phyloP scores from a whole-genome alignment of 2,888 invertebrate species.

The Coelinius sp. region DNA sequence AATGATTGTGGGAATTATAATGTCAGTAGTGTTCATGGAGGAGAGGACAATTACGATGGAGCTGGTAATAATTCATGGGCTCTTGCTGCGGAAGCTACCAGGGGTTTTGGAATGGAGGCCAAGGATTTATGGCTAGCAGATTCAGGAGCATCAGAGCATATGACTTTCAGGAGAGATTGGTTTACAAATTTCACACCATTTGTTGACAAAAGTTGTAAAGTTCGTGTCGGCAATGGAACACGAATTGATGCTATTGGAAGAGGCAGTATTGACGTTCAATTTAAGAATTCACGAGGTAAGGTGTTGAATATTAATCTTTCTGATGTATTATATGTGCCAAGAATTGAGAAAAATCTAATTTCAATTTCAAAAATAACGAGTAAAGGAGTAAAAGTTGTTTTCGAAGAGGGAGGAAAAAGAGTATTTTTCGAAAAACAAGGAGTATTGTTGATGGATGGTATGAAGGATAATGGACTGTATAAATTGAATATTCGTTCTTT shows the following conservation, averaged over 20 bases:
- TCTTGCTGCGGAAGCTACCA: too few species aligned
- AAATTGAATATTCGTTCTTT: conserved; percentile 49
- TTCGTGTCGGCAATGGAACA: conserved; percentile 34
- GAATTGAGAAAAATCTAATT: conserved; percentile 54
- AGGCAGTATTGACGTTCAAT: conserved; percentile 31
- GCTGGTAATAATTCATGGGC: too few species aligned
- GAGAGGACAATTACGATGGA: too few species aligned
- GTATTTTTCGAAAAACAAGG: conserved; percentile 5
- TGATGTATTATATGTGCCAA: conserved; percentile 54
- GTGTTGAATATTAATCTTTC: conserved; percentile 40
- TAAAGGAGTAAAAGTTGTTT: conserved; percentile 42
- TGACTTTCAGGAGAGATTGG: conserved; percentile 32
- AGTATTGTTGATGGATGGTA: conserved; percentile 47
- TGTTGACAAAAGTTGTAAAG: background rate
- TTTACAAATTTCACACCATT: conserved; percentile 15
- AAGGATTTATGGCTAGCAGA: conserved; percentile 29
- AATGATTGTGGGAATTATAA: too few species aligned
- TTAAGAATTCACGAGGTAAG: conserved; percentile 19
- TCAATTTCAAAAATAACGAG: conserved; percentile 52
- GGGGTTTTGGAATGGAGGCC: too few species aligned
- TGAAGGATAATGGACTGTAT: conserved; percentile 45
- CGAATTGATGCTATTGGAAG: conserved; percentile 10
- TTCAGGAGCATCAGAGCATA: conserved; percentile 38
- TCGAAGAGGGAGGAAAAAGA: conserved; percentile 33
- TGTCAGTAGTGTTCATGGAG: too few species aligned